Base-by-base conservation (phyloP, 2,888 invertebrate genomes). In the Pachymerium ferrugineum region DNA sequence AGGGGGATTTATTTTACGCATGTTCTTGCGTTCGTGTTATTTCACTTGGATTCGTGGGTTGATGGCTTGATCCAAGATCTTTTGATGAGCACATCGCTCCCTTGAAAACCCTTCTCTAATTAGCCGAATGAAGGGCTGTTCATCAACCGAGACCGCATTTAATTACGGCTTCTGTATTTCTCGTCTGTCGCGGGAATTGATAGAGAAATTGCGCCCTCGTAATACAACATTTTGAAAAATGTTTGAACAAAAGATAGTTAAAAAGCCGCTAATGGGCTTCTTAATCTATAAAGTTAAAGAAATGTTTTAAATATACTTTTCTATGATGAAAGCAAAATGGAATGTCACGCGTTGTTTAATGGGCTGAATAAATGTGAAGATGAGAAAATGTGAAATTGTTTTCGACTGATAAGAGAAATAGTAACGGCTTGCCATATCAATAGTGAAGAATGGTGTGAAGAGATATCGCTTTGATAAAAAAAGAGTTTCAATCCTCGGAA, bases 301-400 rank as follows among this genome's bases (percentile, higher is more conserved):
- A n/a, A n/a, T n/a, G n/a, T n/a, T 3, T 10, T 16, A 54, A 42
- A 54, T 8, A 16, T 54, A 22, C 1, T 16, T n/a, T 5, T 10
- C 22, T 54, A 22, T 16, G 47, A 8, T 54, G 22, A 54, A n/a
- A 22, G 16, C 47, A 54, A 19, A 54, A 54, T 19, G 1, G 47
- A 5, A 10, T 14, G 14, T 54, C 3, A 54, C 47, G 47, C 6
- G 19, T 10, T 54, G 47, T 54, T 54, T n/a, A 54, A 54, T 54
- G 47, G 47, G 47, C 19, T 5, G 47, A 16, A 54, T 54, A 54
- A 54, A 54, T 54, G 47, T n/a, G n/a, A n/a, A n/a, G 47, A 54
- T 54, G 22, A 54, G 47, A 54, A 54, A 54, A 54, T 54, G 47
- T 54, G 47, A 54, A 54, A 54, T 54, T 54, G 47, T 54, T 54